Evolutionary conservation across 35 echinoderm and acorn worm genomes (phyloP).

Genomic region (Amphiura filiformis): DNA sequence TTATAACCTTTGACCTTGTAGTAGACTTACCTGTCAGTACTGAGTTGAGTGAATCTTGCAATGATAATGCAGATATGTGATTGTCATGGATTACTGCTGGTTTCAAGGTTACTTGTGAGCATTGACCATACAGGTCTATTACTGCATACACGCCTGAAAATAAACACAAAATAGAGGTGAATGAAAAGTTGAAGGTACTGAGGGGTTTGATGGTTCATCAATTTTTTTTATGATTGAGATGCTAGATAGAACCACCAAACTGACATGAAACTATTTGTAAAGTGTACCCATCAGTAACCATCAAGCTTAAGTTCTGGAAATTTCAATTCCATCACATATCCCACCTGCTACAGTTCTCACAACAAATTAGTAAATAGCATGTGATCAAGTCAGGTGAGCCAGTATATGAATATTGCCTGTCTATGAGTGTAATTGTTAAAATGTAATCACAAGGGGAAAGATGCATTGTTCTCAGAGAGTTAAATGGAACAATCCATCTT

Average conservation of each 20-base stretch:
- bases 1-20: background rate
- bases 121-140: constrained; percentile 95
- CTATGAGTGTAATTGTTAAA: too few species aligned
- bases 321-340: too few species aligned
- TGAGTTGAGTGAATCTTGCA: constrained; percentile 10
- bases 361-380: too few species aligned
- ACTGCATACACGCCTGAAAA: constrained; percentile 83
- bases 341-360: too few species aligned
- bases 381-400: too few species aligned
- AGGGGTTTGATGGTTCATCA: background rate
- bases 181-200: background rate
- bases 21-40: constrained; percentile 6
- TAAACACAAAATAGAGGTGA: constrained; percentile 20
- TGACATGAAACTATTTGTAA: background rate
- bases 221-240: background rate
- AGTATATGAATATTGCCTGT: too few species aligned
- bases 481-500: too few species aligned
- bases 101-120: constrained; percentile 68
- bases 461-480: too few species aligned
- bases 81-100: background rate
- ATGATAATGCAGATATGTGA: background rate
- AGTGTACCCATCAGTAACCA: too few species aligned
- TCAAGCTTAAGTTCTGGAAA: too few species aligned
- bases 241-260: background rate
- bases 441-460: too few species aligned